Evolutionary conservation across 1,140 invertebrate species (phyloP).

Genomic region (Aphaenogaster floridana): DNA sequence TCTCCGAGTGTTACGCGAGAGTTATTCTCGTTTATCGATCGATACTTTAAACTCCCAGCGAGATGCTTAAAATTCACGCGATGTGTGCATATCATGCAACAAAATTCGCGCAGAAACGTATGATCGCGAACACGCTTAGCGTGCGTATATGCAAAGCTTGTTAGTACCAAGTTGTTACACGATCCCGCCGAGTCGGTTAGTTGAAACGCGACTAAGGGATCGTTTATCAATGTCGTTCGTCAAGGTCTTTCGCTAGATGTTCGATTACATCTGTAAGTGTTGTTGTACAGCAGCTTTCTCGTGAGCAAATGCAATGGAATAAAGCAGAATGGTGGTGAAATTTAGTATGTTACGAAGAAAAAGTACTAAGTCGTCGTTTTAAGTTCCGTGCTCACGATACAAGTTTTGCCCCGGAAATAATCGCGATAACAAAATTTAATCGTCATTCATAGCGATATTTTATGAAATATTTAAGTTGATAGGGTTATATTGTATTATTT

Average conservation of each 20-base stretch:
- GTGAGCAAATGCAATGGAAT: constrained; percentile 38
- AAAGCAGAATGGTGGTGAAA: not conserved
- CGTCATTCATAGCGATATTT: not conserved
- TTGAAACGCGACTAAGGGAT: constrained; percentile 70
- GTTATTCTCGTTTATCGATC: constrained; percentile 47
- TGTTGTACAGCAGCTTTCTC: constrained; percentile 37
- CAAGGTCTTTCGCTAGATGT: constrained; percentile 63
- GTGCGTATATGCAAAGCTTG: constrained; percentile 50
- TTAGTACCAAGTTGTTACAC: constrained; percentile 60
- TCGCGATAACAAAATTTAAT: constrained; percentile 30
- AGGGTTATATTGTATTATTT: not conserved
- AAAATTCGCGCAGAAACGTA: constrained; percentile 46
- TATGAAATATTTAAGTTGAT: constrained; percentile 19
- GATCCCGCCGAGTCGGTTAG: constrained; percentile 59
- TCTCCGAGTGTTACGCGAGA: constrained; percentile 16
- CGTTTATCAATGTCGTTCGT: constrained; percentile 74
- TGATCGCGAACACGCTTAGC: constrained; percentile 42
- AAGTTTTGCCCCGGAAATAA: constrained; percentile 24
- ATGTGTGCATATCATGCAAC: constrained; percentile 45
- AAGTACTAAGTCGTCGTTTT: not conserved
- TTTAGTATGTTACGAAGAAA: constrained; percentile 2
- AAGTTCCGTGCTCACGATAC: not conserved
- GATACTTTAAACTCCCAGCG: constrained; percentile 36
- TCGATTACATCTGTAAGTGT: constrained; percentile 54
- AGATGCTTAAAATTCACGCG: constrained; percentile 60